Base-by-base conservation (phyloP, 2,888 invertebrate genomes). In the Dynastes grantii region DNA sequence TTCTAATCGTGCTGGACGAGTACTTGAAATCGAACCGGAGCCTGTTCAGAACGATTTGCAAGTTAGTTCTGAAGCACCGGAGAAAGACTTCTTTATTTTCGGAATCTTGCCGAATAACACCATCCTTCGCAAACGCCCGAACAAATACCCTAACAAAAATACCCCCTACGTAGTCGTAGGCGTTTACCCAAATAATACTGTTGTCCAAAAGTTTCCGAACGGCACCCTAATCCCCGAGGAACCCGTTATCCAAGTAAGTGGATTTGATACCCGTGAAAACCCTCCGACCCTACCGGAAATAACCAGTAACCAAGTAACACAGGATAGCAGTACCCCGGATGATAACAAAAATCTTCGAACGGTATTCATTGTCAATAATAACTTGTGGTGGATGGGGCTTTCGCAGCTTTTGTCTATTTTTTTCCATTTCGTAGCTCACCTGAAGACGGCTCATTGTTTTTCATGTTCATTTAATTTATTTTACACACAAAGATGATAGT, bases 31-130 rank as follows among this genome's bases (percentile, higher is more conserved):
- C 16, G 81, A 83, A 76, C 82, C 82, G 29, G 78, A 80, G 32
- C 79, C 79, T 13, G 58, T 81, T 55, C 78, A 79, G 61, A 80
- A 81, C 61, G 79, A 80, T 58, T 76, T 79, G 64, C 63, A 78
- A 29, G 32, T 75, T 55, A 79, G 81, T 32, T 77, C 80, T 1
- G 76, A 70, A 53, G 81, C 85, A 49, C 92, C 93, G 76, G 91
- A 92, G 86, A 91, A 92, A 88, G 94, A 94, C 90, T 95, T 93
- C 86, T 92, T 92, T 81, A 92, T 95, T 83, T 95, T 94, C 87
- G 95, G 94, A 84, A 93, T 95, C 84, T 91, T 94, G 84, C 94
- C 94, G 81, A 95, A 95, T 88, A 94, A 94, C 90, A 95, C 95
- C 82, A 93, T 95, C 88, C 93, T 94, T 88, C 92, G 94, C 88